Evolutionary conservation across 2,888 invertebrate species (phyloP), one percentile per base, ranked within the genome.

Genomic region (Lydus trimaculatus): DNA sequence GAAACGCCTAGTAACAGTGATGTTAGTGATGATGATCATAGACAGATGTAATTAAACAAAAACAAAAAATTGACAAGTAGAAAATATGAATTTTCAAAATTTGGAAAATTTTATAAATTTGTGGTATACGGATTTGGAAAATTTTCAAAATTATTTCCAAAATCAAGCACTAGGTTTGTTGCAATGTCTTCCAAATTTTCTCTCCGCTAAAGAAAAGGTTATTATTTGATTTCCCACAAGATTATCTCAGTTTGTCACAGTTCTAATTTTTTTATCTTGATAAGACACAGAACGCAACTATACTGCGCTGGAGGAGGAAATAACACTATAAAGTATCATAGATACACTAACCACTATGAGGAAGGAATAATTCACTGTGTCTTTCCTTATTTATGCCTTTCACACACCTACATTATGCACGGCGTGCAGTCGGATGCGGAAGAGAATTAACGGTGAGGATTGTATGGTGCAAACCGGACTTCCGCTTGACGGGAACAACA

Each of bases 61-160:
- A 25, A 2, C n/a, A 25, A 56, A 56, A 56, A n/a, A 28, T 56
- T 56, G 56, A 56, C 25, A 23, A 17, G 17, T 43, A 28, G 17
- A n/a, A 23, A 52, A 23, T 3, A 56, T 56, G 56, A 56, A 56
- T 56, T 56, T 56, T 15, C 56, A n/a, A 28, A 28, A 56, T 56
- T n/a, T 56, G 6, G 25, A 56, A 5, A 15, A 56, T 56, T 28
- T 56, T 2, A 56, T 56, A 2, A 28, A 61, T 13, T 20, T 25
- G 36, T 61, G 61, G 11, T 13, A 9, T 3, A 25, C 7, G 1
- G 61, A 61, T 15, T 20, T 61, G 61, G 39, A 23, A n/a, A 28
- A 61, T 20, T 25, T 9, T 43, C 39, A 61, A 61, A 23, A 15
- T 39, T 43, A 39, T 17, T 61, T 61, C 25, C 61, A 61, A 9